Evolutionary conservation across 2,797 vertebrate species (phyloP).

Genomic region (Channa striata): DNA sequence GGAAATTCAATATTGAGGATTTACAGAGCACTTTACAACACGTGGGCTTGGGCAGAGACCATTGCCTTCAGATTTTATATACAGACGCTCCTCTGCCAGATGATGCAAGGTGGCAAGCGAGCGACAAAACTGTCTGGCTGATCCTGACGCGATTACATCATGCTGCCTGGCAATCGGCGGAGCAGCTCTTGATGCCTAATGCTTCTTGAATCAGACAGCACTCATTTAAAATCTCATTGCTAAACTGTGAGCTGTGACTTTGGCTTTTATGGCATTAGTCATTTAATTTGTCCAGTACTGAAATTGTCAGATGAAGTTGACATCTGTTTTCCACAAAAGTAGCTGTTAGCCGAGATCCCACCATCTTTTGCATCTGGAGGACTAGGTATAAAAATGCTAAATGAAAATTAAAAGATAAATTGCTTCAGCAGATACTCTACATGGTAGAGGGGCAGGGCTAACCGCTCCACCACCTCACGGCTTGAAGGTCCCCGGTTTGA

Average conservation of each 20-base stretch:
- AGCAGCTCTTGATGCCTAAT: constrained; percentile 28
- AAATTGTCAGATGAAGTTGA: constrained; percentile 31
- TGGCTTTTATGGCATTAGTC: constrained; percentile 20
- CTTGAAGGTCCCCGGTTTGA: constrained; percentile 5
- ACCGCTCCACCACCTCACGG: constrained; percentile 20
- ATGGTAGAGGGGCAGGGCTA: too few relatives aligned
- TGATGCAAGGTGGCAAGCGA: constrained; percentile 58
- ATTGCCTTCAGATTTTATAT: constrained; percentile 51
- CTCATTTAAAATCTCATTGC: constrained; percentile 29
- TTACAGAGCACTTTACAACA: constrained; percentile 29
- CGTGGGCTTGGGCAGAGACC: constrained; percentile 16
- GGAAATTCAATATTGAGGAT: constrained; percentile 52
- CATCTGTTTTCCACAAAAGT: constrained; percentile 31
- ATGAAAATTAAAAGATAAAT: constrained; percentile 11
- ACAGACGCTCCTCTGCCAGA: constrained; percentile 48
- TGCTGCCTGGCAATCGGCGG: constrained; percentile 18
- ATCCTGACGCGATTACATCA: constrained; percentile 56
- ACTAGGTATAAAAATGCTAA: constrained; percentile 19
- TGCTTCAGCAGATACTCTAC: constrained; percentile 17
- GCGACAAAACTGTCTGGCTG: constrained; percentile 45
- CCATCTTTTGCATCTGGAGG: constrained; percentile 13
- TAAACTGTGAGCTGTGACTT: constrained; percentile 30
- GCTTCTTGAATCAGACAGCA: constrained; percentile 24
- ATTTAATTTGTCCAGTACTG: constrained; percentile 31
- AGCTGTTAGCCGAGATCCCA: constrained; percentile 26